phyloP scores from a whole-genome alignment of 1,140 invertebrate species.

The Amyelois transitella region DNA sequence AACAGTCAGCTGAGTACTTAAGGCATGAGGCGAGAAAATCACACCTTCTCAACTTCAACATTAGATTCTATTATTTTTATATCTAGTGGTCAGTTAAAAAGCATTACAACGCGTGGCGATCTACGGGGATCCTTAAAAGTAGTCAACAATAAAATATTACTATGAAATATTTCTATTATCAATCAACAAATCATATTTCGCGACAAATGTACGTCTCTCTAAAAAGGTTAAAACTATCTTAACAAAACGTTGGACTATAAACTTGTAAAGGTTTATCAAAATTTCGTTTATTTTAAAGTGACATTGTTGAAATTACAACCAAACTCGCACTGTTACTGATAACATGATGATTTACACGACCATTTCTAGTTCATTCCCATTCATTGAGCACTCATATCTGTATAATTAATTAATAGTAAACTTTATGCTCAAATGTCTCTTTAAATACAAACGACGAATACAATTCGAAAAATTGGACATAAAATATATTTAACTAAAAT shows the following conservation, averaged over 20 bases:
- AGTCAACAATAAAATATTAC: slow-evolving; percentile 64
- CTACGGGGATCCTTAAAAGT: slow-evolving; percentile 58
- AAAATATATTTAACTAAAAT: slow-evolving; percentile 12
- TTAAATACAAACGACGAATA: slow-evolving; percentile 15
- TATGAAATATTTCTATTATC: slow-evolving; percentile 43
- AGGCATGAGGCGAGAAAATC: too few relatives aligned
- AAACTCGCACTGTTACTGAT: too few relatives aligned
- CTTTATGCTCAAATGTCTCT: slow-evolving; percentile 2
- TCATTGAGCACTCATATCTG: too few relatives aligned
- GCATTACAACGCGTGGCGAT: slow-evolving; percentile 30
- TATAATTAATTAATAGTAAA: too few relatives aligned
- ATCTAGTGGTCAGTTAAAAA: slow-evolving; percentile 22
- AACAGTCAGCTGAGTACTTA: too few relatives aligned
- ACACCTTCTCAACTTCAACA: too few relatives aligned
- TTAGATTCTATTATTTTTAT: slow-evolving; percentile 13
- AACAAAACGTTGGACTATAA: slow-evolving; percentile 45
- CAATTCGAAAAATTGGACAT: slow-evolving; percentile 15
- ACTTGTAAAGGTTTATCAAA: slow-evolving; percentile 67
- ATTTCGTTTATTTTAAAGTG: slow-evolving; percentile 23
- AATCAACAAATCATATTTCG: slow-evolving; percentile 46
- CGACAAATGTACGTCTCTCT: slow-evolving; percentile 32
- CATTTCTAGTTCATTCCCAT: not conserved
- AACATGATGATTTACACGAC: not conserved
- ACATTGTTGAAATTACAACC: not conserved
- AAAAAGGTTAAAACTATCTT: slow-evolving; percentile 44